These are phyloP conservation scores for Ferdinandea cuprea DNA, from an alignment of 2,888 invertebrate species.

Conservation along the genomic window DNA sequence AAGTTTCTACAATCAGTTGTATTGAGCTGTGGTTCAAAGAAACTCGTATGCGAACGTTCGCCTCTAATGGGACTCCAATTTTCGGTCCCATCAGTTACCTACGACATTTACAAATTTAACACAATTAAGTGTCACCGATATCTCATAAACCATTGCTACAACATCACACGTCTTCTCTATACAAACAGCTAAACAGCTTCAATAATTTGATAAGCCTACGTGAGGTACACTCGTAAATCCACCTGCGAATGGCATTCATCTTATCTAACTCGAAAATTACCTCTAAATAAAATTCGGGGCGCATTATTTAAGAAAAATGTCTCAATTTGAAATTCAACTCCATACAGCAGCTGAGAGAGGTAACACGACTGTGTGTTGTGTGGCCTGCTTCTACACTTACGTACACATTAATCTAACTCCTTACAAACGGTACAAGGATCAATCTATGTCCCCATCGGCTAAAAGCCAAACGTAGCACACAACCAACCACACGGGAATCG, in stretches of 20 bases:
- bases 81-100: no score
- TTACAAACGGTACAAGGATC: conserved; percentile 49
- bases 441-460: conserved; percentile 66
- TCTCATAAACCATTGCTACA: no score
- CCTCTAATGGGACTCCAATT: no score
- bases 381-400: neutral
- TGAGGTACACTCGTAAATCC: conserved; percentile 6
- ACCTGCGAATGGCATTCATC: conserved; percentile 11
- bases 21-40: no score
- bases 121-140: no score
- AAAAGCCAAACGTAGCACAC: conserved; percentile 40
- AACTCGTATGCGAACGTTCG: no score
- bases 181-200: neutral
- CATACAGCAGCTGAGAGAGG: neutral
- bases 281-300: conserved; percentile 6
- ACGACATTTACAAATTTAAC: no score
- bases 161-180: no score
- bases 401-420: conserved; percentile 64
- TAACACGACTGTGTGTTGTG: no score
- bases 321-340: conserved; percentile 51
- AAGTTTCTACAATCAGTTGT: no score
- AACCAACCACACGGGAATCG: conserved; percentile 46
- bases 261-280: conserved; percentile 23
- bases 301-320: conserved; percentile 62
- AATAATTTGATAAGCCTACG: conserved; percentile 1